Conservation (phyloP, 2,888 invertebrate genomes). For the Craniophora ligustri region DNA sequence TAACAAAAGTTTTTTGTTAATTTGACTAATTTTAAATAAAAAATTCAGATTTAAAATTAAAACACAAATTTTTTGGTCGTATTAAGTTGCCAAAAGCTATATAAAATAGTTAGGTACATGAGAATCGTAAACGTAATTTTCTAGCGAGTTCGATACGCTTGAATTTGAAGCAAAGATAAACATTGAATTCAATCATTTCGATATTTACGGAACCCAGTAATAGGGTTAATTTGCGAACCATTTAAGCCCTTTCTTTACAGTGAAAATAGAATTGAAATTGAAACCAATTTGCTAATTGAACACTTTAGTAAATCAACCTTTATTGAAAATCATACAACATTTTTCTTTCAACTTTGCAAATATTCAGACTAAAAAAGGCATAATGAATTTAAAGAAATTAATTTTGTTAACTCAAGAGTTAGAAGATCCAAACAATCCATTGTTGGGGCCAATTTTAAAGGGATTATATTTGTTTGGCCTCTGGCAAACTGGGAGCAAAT, state of each 20-base stretch:
- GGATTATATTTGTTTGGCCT: conserved; percentile 70
- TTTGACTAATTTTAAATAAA: no score
- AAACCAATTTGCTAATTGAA: conserved; percentile 47
- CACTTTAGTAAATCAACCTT: conserved; percentile 18
- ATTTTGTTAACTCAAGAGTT: conserved; percentile 56
- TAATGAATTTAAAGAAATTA: conserved; percentile 60
- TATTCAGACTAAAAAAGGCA: conserved; percentile 7
- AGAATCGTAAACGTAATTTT: not conserved
- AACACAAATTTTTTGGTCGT: no score
- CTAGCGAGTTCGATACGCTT: not conserved
- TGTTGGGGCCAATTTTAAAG: conserved; percentile 73
- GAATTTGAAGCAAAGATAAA: not conserved
- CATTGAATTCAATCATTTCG: not conserved
- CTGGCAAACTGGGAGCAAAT: conserved; percentile 62
- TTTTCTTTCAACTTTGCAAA: conserved; percentile 18
- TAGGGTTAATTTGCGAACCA: conserved; percentile 37
- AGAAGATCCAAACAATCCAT: conserved; percentile 69
- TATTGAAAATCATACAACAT: conserved; percentile 18
- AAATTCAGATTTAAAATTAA: no score
- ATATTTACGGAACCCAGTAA: conserved; percentile 36
- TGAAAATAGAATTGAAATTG: conserved; percentile 35
- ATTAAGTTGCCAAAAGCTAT: no score
- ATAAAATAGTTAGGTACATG: no score
- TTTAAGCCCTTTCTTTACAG: conserved; percentile 21
- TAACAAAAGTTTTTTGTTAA: no score